Conservation (phyloP, 2,797 vertebrate species). For the Aselliscus stoliczkanus region DNA sequence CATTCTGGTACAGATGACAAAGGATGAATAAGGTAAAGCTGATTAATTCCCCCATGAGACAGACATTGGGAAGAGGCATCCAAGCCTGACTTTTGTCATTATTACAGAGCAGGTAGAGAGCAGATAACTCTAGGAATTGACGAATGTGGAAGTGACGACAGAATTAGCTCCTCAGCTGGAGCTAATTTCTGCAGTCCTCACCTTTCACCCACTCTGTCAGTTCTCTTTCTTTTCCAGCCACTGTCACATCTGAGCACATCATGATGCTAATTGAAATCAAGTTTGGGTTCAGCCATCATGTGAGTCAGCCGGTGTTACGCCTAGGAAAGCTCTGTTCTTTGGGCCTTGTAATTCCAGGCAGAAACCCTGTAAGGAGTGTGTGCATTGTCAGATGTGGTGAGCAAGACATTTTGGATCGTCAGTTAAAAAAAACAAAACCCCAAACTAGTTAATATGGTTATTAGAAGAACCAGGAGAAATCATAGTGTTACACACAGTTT, state of each 20-base stretch:
- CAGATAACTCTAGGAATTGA: neutral
- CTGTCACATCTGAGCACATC: neutral
- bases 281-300: neutral
- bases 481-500: neutral
- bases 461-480: neutral
- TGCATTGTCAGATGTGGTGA: neutral
- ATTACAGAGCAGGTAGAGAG: neutral
- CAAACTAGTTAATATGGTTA: neutral
- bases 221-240: neutral
- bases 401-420: neutral
- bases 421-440: neutral
- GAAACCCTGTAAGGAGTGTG: neutral
- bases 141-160: neutral
- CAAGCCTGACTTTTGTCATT: neutral
- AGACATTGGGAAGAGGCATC: neutral
- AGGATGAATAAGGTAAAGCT: neutral
- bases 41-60: neutral
- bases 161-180: neutral
- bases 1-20: neutral
- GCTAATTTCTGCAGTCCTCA: accelerated
- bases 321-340: neutral
- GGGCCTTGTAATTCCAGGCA: neutral
- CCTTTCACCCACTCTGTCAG: neutral
- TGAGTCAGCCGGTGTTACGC: neutral
- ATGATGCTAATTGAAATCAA: neutral